A percentile compares a stretch with the other conserved stretches of the same genome.
Conservation (phyloP, 2,797 vertebrate species). For the Lemur catta region DNA sequence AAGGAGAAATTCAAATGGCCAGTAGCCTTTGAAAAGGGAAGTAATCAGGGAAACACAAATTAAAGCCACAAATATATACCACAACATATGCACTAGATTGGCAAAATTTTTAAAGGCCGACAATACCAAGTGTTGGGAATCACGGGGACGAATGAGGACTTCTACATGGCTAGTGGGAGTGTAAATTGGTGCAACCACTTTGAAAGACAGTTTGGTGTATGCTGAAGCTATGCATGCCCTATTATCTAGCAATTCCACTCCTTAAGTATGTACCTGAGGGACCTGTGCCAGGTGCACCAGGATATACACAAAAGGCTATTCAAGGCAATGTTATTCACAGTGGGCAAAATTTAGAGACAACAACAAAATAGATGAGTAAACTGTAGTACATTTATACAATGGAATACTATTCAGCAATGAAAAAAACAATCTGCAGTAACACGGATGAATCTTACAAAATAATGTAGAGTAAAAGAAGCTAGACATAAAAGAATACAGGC, state of each 20-base stretch:
- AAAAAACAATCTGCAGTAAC: neutral
- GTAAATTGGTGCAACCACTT: neutral
- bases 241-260: neutral
- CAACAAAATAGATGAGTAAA: neutral
- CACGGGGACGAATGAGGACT: neutral
- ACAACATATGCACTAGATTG: neutral
- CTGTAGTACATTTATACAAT: neutral
- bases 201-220: neutral
- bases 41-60: neutral
- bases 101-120: neutral
- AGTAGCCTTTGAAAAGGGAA: neutral
- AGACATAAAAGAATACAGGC: neutral
- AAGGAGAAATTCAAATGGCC: neutral
- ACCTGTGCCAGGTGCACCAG: neutral
- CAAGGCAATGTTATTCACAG: neutral
- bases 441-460: neutral
- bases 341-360: neutral
- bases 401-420: neutral
- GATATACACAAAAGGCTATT: neutral
- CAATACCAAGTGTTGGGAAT: neutral
- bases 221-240: neutral
- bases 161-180: neutral
- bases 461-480: neutral
- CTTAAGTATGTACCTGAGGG: neutral
- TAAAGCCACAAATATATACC: neutral